These are phyloP conservation scores for Spinus olivaceus DNA, from an alignment of 2,797 vertebrate genomes.

Conservation along the genomic window DNA sequence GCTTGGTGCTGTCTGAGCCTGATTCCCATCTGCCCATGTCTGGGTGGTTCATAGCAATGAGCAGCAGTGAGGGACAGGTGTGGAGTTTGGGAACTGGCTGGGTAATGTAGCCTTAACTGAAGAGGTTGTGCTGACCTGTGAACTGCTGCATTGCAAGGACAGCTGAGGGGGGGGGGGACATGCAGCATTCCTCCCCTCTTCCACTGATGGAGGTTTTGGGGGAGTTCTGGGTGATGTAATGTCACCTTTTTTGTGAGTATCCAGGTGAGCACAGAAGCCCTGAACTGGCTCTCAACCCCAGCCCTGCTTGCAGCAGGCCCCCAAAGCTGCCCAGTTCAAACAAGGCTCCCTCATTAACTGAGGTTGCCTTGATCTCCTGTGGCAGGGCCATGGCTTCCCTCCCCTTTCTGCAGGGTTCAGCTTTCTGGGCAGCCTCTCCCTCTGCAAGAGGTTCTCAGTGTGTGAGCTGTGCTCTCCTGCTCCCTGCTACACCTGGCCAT, in stretches of 20 bases:
- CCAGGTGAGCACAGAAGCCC: neutral
- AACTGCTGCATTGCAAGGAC: neutral
- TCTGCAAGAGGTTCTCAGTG: fast-evolving
- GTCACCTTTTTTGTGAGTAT: neutral
- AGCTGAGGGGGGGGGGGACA: neutral
- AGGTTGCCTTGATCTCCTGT: neutral
- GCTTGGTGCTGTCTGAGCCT: neutral
- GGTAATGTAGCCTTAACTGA: neutral
- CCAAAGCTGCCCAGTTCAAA: neutral
- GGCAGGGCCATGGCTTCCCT: neutral
- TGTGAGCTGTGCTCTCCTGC: neutral
- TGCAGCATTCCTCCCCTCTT: fast-evolving
- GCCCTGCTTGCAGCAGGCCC: neutral
- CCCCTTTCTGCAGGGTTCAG: neutral
- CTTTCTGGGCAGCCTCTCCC: neutral
- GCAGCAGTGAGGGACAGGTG: neutral
- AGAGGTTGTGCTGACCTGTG: neutral
- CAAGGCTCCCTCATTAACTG: neutral
- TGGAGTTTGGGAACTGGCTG: neutral
- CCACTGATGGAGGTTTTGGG: neutral
- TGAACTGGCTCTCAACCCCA: neutral
- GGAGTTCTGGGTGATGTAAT: neutral
- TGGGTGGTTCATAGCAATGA: fast-evolving
- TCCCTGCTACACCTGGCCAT: neutral
- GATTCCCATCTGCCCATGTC: neutral